Base-by-base conservation (phyloP, 2,113 vertebrate species). In the Amphilophus citrinellus region DNA sequence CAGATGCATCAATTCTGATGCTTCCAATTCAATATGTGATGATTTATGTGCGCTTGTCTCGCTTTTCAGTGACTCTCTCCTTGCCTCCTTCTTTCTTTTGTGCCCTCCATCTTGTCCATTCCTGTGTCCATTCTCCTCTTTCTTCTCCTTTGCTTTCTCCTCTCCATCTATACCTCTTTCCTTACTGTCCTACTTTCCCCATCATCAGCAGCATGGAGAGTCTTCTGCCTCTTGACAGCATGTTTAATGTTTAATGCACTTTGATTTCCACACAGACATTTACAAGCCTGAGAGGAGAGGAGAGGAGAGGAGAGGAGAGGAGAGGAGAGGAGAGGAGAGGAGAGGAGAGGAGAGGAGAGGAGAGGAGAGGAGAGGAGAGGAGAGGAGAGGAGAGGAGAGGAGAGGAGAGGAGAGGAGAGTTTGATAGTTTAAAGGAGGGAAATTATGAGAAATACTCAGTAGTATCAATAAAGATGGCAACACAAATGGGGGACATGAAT, bases 241-340 rank as follows among this genome's bases (percentile, higher is more conserved):
- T 96, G 97, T 97, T 96, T 97, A 97, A 98, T 98, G 97, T 98
- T 98, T 97, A 97, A 98, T 98, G 97, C 96, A 92, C 96, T 98
- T 98, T 97, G 97, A 97, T 97, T 97, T 97, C 92, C 93, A 95
- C 92, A 95, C 84, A 93, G 94, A 96, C 96, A 95, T 94, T 89
- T 86, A 89, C 87, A 87, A 86, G 87, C 82, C 68, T 3, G 87
- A 78, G 85, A 90, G 89, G 83, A 92, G 76, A 89, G 79, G 79
- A 66, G 79, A 79, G 66, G 58, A 84, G 85, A 89, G 79, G 62
- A 81, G 39, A 79, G 63, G 63, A 86, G 63, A 84, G 50, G 79
- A 82, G 37, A 47, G 53, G 42, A 79, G 61, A 61, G 79, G 39
- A 47, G 11, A 68, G 65, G 65, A 71, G 22, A 27, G 65, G 5